These are phyloP conservation scores for Athetis lepigone DNA, from an alignment of 2,888 invertebrate species.

Conservation along the genomic window DNA sequence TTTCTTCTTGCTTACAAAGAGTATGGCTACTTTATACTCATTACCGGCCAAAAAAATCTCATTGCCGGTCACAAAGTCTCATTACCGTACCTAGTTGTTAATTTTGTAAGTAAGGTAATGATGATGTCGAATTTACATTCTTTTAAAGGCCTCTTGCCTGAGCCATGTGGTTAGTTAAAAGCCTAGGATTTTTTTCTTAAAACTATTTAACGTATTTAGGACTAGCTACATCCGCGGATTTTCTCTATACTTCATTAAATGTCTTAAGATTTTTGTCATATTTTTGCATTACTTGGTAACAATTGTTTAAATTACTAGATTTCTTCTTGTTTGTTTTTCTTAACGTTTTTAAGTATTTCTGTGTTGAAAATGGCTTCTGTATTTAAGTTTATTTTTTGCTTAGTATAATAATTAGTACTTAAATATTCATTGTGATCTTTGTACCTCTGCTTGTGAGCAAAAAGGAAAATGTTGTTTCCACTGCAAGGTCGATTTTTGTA, in stretches of 20 bases:
- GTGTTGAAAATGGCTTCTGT: conserved; percentile 6
- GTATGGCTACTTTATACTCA: conserved; percentile 36
- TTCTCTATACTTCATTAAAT: too few relatives aligned
- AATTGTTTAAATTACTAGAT: background rate
- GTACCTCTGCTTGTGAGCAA: conserved; percentile 21
- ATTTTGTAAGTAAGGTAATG: conserved; percentile 14
- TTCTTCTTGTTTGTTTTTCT: conserved; percentile 33
- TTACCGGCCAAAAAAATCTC: conserved; percentile 38
- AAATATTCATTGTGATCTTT: conserved; percentile 27
- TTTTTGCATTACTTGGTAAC: too few relatives aligned
- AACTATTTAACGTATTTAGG: too few relatives aligned
- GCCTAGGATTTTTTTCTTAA: too few relatives aligned
- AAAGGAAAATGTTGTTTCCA: conserved; percentile 13
- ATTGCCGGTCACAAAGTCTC: conserved; percentile 49
- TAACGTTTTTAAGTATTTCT: conserved; percentile 6
- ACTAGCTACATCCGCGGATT: too few relatives aligned
- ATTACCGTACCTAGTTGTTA: conserved; percentile 33
- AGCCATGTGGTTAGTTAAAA: too few relatives aligned
- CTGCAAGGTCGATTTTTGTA: conserved; percentile 23
- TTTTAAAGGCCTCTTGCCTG: too few relatives aligned
- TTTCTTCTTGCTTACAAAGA: conserved; percentile 36
- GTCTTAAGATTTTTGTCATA: too few relatives aligned
- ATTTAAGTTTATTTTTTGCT: conserved; percentile 14
- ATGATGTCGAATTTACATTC: too few relatives aligned
- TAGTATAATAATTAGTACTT: conserved; percentile 9